Evolutionary conservation across 2,888 invertebrate species (phyloP), one percentile per base, ranked within the genome.

Genomic region (Drosophila villosipedis): DNA sequence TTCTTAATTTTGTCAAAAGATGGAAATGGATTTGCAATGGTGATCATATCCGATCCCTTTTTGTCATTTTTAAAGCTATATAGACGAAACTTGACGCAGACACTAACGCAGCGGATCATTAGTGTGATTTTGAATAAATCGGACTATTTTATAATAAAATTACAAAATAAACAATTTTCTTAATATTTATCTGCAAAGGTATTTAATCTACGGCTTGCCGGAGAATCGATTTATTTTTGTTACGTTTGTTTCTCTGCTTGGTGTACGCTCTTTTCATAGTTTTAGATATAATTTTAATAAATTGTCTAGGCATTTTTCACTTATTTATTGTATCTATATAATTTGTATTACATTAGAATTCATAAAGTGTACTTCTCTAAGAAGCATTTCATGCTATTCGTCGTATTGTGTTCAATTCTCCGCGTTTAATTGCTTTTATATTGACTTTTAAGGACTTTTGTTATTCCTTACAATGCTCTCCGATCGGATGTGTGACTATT

Each of bases 381-480:
- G 76, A 78, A 85, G 91, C 91, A 90, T 87, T 90, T 78, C 67
- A 90, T 90, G 87, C 91, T 84, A 86, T 86, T 90, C 87, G 90
- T 89, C 91, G 87, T 89, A 67, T 83, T 70, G 74, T 70, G 73
- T 76, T 82, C 85, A 85, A 82, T 85, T 84, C 83, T 73, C 59
- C 68, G 73, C 62, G 69, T 73, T 47, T 90, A 85, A 83, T 89
- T 89, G 82, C 84, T 83, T 83, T 73, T 41, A 66, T 77, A 80
- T 79, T 79, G 78, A 79, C 78, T 79, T 57, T 66, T 52, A 57
- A 58, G 73, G 67, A 65, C 16, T 16, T 62, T 22, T 35, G 31
- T 25, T 65, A 53, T 76, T 50, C 50, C 49, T 30, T 61, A 49
- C 33, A 60, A 66, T 73, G 66, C 57, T 62, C 52, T 43, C 39